Evolutionary conservation across 2,113 vertebrate species (phyloP), one percentile per base, ranked within the genome.

Genomic region (Gopherus evgoodei): DNA sequence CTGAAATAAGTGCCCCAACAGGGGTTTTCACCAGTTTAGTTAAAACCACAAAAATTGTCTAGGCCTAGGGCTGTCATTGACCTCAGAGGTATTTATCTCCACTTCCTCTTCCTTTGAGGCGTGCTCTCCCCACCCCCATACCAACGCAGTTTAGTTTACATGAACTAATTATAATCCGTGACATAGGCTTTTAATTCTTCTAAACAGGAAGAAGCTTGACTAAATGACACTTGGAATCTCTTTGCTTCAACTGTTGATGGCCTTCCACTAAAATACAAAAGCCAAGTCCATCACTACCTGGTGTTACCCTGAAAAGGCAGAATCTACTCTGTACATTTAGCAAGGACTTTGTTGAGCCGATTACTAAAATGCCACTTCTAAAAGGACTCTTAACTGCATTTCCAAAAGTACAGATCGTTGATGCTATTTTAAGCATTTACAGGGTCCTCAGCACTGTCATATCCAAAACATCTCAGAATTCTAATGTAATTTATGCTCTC

Each of bases 251-350:
- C 6, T 81, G 56, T 27, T 62, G 57, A 31, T 62, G 27, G 27
- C 57, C 27, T 59, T 29, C 12, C 12, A 62, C 27, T 62, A 62
- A 62, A 62, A 31, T 62, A 62, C 29, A 1, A 9, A 11, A 24
- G 38, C 19, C n/a, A 52, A 44, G 3, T 27, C 31, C 17, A 35
- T 27, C 1, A 13, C 11, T 50, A 16, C 69, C 0, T 1, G 0
- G 6, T 82, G 3, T 57, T 86, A 29, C 4, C 5, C 44, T 81
- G 62, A 38, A 65, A 86, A 93, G 75, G 4, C 14, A 2, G 38
- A 50, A 56, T 22, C 57, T 59, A 59, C 10, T 59, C 5, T 29
- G 57, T 12, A 59, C 12, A 13, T 62, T 62, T 31, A 31, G 11
- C 27, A 62, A 62, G 57, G 57, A 62, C 54, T 80, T 16, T 78